phyloP scores from a whole-genome alignment of 2,797 vertebrate genomes.

The Pseudochaenichthys georgianus region DNA sequence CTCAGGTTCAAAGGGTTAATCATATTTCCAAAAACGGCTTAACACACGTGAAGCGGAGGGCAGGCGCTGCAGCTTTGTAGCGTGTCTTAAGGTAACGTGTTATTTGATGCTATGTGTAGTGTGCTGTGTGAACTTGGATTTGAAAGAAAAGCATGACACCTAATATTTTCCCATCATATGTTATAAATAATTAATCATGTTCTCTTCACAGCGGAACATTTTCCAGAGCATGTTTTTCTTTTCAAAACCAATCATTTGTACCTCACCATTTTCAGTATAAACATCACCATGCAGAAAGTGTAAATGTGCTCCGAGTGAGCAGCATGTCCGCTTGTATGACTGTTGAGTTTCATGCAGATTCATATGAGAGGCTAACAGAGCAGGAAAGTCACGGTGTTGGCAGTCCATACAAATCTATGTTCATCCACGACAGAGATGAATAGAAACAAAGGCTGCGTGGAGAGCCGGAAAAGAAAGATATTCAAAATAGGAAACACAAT shows the following conservation, averaged over 20 bases:
- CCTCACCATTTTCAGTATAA: not conserved
- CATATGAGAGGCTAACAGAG: not conserved
- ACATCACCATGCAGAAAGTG: not conserved
- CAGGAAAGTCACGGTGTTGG: not conserved
- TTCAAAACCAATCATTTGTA: not conserved
- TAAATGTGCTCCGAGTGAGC: not conserved
- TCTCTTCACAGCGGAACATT: not conserved
- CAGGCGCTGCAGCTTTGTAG: not conserved
- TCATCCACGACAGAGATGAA: constrained; percentile 2
- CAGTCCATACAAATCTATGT: constrained; percentile 7
- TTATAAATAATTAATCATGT: not conserved
- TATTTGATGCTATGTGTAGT: not conserved
- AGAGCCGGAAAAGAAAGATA: constrained; percentile 1
- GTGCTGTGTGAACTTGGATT: not conserved
- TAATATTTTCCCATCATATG: not conserved
- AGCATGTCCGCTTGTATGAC: not conserved
- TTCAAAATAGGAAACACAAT: not conserved
- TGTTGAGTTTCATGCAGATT: not conserved
- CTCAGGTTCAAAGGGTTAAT: not conserved
- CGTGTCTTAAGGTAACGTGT: not conserved
- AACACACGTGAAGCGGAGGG: not conserved
- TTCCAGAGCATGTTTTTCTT: not conserved
- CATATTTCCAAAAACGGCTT: not conserved
- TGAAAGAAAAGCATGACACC: too few species aligned
- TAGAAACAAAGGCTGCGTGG: constrained; percentile 6